Percentiles rank a stretch among this genome's conserved stretches.
Conservation (phyloP, 2,797 vertebrate species). For the Sebastes umbrosus region DNA sequence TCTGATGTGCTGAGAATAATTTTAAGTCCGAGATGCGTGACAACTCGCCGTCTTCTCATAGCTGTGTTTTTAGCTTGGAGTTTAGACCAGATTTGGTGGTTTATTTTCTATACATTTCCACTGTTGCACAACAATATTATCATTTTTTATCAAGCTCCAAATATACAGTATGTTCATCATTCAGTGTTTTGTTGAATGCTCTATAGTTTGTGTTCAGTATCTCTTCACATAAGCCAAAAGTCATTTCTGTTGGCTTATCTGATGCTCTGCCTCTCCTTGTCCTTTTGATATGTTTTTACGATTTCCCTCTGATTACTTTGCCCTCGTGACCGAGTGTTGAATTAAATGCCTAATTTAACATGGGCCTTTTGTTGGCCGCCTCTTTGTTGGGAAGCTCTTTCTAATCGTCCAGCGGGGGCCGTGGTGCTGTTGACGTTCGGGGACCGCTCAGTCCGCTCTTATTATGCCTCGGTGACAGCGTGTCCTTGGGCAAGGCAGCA, state of each 20-base stretch:
- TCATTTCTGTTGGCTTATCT: constrained; percentile 25
- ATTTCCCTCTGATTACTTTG: constrained; percentile 77
- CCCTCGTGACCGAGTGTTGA: constrained; percentile 80
- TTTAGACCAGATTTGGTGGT: not conserved
- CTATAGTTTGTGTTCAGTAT: not conserved
- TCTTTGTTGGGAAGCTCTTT: constrained; percentile 75
- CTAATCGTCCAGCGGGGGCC: constrained; percentile 73
- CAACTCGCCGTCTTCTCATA: not conserved
- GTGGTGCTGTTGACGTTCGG: constrained; percentile 64
- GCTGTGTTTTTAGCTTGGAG: not conserved
- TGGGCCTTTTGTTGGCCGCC: constrained; percentile 74
- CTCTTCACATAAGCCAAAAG: not conserved
- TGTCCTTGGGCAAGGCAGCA: constrained; percentile 81
- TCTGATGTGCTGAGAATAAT: constrained; percentile 11
- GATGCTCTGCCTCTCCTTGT: constrained; percentile 26
- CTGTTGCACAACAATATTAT: not conserved
- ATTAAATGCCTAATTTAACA: constrained; percentile 87
- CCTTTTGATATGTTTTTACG: constrained; percentile 61
- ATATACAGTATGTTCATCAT: not conserved
- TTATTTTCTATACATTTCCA: not conserved
- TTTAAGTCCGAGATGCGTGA: not conserved
- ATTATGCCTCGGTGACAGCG: constrained; percentile 80
- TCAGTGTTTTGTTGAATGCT: not conserved
- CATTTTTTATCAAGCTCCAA: not conserved
- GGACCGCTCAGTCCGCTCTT: constrained; percentile 65